These are phyloP conservation scores for Melanostoma mellinum DNA, from an alignment of 2,888 invertebrate species.

Conservation along the genomic window DNA sequence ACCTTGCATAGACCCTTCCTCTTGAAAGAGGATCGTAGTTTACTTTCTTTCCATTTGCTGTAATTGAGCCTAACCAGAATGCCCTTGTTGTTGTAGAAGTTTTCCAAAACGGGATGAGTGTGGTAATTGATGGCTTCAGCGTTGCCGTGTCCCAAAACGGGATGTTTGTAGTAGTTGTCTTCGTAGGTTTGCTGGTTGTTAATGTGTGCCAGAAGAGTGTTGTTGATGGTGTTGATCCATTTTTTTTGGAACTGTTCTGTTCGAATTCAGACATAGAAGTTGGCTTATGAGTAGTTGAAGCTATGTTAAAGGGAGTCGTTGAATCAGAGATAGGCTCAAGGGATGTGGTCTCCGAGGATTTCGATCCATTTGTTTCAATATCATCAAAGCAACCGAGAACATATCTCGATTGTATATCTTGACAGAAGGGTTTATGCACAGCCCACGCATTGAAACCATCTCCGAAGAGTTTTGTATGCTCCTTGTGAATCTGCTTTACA, in stretches of 20 bases:
- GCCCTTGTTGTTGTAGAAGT: neutral
- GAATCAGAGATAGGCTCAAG: neutral
- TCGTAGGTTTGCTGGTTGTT: too few species aligned
- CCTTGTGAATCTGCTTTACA: conserved; percentile 85
- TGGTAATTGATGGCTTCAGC: too few species aligned
- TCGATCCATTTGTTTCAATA: conserved; percentile 37
- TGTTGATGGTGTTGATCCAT: too few species aligned
- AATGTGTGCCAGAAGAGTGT: too few species aligned
- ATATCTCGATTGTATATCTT: conserved; percentile 75
- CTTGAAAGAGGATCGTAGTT: conserved; percentile 36
- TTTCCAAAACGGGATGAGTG: too few species aligned
- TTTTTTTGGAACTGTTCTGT: too few species aligned
- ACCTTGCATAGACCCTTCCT: conserved; percentile 85
- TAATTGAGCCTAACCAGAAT: neutral
- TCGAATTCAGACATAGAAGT: too few species aligned
- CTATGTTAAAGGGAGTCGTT: too few species aligned
- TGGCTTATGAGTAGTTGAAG: too few species aligned
- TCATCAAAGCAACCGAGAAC: conserved; percentile 76
- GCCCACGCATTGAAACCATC: conserved; percentile 85
- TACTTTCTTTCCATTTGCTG: neutral
- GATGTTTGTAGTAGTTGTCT: too few species aligned
- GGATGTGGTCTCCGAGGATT: conserved; percentile 1
- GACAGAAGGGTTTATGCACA: conserved; percentile 78
- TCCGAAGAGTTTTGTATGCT: conserved; percentile 86
- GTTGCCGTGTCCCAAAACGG: too few species aligned